Percentiles rank a stretch among this genome's conserved stretches.
Conservation (phyloP, 2,888 invertebrate species). For the Drosophila paranaensis region DNA sequence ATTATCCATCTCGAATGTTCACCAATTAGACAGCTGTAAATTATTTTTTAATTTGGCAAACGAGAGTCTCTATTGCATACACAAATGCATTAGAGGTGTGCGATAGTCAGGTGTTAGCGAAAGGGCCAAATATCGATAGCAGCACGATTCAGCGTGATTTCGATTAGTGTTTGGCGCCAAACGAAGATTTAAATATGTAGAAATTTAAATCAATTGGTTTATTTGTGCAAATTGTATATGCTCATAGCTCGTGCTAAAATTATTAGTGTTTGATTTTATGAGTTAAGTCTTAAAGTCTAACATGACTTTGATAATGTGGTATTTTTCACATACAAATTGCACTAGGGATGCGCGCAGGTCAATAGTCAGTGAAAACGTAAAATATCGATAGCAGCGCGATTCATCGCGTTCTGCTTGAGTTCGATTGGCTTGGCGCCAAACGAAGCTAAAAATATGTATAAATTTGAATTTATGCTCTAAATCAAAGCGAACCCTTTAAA, state of each 20-base stretch:
- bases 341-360: too few relatives aligned
- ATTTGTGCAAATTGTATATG: neutral
- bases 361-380: too few relatives aligned
- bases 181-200: neutral
- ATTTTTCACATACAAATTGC: too few relatives aligned
- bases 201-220: neutral
- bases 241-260: neutral
- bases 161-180: neutral
- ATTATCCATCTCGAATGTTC: constrained; percentile 37
- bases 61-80: constrained; percentile 16
- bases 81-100: constrained; percentile 32
- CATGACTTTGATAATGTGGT: neutral
- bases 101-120: neutral
- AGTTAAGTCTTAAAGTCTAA: neutral
- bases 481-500: too few relatives aligned
- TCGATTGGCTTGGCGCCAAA: too few relatives aligned
- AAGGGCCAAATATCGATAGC: constrained; percentile 16
- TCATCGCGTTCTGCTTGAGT: too few relatives aligned
- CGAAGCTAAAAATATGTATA: too few relatives aligned
- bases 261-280: neutral
- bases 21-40: constrained; percentile 12
- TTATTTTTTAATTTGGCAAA: constrained; percentile 2
- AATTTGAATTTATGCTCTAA: too few relatives aligned
- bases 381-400: too few relatives aligned
- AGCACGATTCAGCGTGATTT: constrained; percentile 2